Evolutionary conservation across 2,797 vertebrate species (phyloP).

Genomic region (Poeciliopsis turneri): DNA sequence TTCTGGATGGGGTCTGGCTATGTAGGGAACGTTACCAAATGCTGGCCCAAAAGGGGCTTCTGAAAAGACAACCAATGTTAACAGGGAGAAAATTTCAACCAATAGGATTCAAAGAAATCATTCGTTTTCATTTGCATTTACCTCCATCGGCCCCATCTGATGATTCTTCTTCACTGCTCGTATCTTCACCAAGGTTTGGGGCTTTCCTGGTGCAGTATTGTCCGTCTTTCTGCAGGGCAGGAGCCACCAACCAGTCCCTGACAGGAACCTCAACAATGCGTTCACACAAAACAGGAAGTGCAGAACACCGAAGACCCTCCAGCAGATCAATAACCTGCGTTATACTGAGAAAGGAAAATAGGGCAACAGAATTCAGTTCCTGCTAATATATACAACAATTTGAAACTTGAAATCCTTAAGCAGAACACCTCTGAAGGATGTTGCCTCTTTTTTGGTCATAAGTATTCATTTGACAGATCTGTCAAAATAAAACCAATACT

Average conservation of each 20-base stretch:
- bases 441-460: neutral
- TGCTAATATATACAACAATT: neutral
- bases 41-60: constrained; percentile 41
- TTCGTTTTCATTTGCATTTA: constrained; percentile 8
- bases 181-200: constrained; percentile 34
- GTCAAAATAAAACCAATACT: neutral
- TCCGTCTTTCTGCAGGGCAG: constrained; percentile 83
- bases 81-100: neutral
- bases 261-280: constrained; percentile 84
- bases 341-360: constrained; percentile 73
- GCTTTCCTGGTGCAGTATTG: constrained; percentile 68
- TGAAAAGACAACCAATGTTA: constrained; percentile 38
- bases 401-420: neutral
- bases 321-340: constrained; percentile 91
- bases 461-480: neutral
- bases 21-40: constrained; percentile 79
- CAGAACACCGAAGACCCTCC: constrained; percentile 81
- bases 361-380: neutral
- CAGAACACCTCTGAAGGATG: neutral
- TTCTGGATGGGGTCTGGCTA: constrained; percentile 85
- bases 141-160: constrained; percentile 59
- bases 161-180: constrained; percentile 41
- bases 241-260: constrained; percentile 86
- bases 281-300: constrained; percentile 86
- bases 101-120: neutral